Evolutionary conservation across 2,888 invertebrate genomes (phyloP), one percentile per base, ranked within the genome.

Genomic region (Drosophila aldrichi): DNA sequence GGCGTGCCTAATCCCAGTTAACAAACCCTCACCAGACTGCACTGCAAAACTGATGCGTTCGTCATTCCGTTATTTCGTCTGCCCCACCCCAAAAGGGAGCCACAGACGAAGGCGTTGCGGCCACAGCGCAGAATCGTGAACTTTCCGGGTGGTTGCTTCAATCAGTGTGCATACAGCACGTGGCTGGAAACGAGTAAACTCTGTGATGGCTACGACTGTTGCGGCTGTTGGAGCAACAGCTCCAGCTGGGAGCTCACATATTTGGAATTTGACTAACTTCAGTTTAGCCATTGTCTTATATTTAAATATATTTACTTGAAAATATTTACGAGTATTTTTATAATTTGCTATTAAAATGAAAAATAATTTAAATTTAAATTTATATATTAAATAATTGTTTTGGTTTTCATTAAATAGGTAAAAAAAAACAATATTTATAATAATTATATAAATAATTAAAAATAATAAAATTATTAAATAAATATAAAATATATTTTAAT

Each of bases 21-120:
- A 59, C 61, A 46, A 40, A 55, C 62, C 60, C 63, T 54, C 32
- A 52, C 44, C 70, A 65, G 76, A 71, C 25, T 77, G 79, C 72
- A 83, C 46, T 71, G 68, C 64, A 54, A 87, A 88, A 89, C 79
- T 76, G 58, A 74, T 77, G 79, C 71, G 74, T 69, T 61, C 61
- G 62, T 64, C 66, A 75, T 65, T 46, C 63, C 60, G 62, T 64
- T 64, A 73, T 65, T 46, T 66, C 60, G 44, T 8, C 12, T 60
- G 70, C 88, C 67, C 88, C 77, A 79, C 89, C 74, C 85, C 75
- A 51, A 20, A 63, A 63, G 62, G 41, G 18, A 38, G 29, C 5
- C 20, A 43, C 20, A 43, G 29, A 29, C 59, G 41, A 43, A 9
- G 29, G 8, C 25, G 25, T 46, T n/a, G 18, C 18, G 4, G 5